Evolutionary conservation across 2,113 vertebrate species (phyloP).

Genomic region (Poecile atricapillus): DNA sequence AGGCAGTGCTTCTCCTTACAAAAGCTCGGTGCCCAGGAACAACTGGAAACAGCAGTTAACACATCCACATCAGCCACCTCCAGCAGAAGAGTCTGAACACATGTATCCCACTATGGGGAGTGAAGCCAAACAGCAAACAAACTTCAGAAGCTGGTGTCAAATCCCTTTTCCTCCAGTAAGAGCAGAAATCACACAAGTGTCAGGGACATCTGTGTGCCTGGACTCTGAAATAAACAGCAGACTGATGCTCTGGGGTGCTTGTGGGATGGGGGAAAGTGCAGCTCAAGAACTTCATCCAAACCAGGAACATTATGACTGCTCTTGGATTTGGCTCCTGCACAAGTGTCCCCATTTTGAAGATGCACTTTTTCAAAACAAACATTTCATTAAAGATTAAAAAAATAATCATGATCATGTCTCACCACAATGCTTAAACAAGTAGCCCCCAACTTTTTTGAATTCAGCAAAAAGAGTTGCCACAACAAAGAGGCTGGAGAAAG

Average conservation of each 20-base stretch:
- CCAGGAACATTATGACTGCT: background rate
- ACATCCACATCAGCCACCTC: background rate
- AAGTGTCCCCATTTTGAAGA: background rate
- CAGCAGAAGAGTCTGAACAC: background rate
- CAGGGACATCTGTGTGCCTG: background rate
- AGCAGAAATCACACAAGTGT: background rate
- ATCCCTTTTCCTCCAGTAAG: background rate
- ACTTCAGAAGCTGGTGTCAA: background rate
- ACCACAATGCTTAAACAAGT: constrained; percentile 1
- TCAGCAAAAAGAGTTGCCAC: constrained; percentile 46
- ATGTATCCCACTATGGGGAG: background rate
- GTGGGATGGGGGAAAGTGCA: background rate
- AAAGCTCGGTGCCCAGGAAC: background rate
- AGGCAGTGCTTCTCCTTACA: background rate
- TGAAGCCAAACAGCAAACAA: background rate
- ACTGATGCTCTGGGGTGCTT: background rate
- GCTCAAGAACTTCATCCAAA: background rate
- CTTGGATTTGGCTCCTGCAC: background rate
- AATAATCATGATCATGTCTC: background rate
- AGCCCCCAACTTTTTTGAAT: background rate
- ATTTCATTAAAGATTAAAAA: constrained; percentile 19
- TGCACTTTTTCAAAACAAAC: constrained; percentile 28
- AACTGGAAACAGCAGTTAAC: background rate
- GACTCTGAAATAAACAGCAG: background rate
- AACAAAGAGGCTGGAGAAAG: constrained; percentile 47